Evolutionary conservation across 2,113 vertebrate species (phyloP), one percentile per base, ranked within the genome.

Genomic region (Nipponia nippon): DNA sequence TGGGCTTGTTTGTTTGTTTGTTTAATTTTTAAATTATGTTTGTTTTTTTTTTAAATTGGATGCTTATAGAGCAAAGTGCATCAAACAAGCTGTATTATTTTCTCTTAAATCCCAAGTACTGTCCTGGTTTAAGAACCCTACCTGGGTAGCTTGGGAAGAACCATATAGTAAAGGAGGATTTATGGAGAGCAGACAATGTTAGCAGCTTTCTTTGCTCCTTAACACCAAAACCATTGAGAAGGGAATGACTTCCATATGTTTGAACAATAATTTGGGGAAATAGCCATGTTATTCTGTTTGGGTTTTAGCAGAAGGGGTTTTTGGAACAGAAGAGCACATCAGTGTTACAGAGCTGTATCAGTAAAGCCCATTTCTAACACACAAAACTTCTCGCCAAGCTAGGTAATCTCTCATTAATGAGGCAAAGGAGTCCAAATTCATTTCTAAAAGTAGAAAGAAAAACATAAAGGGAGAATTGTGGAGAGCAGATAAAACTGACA

Each of bases 321-420:
- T 66, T 93, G 95, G 86, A 92, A 71, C 44, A 23, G 10, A 71
- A 63, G 36, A 86, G 22, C 69, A 84, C 44, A 67, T 59, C 17
- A 32, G 30, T 50, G 36, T 82, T 95, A 89, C 52, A 83, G 61
- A 82, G 18, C 36, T 52, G 7, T 53, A 87, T 72, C 77, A 73
- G 50, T 80, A 83, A 96, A 94, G 32, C 44, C 36, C 44, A 53
- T 56, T 91, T 79, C 13, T 36, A 82, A 83, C 20, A 80, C 29
- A 70, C 22, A 65, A n/a, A 76, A 65, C 8, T 70, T 84, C 72
- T 91, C 0, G 0, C 65, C 56, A 72, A 82, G 52, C 27, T 85
- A 56, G 53, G 58, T 91, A 94, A 95, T 95, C 91, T 95, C 86
- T 83, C 29, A 58, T 83, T 96, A 96, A 94, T 87, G 95, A 89